Percentiles rank a stretch among this genome's conserved stretches.
These are phyloP conservation scores for Plebejus melissa DNA, from an alignment of 2,888 invertebrate species.

Conservation along the genomic window DNA sequence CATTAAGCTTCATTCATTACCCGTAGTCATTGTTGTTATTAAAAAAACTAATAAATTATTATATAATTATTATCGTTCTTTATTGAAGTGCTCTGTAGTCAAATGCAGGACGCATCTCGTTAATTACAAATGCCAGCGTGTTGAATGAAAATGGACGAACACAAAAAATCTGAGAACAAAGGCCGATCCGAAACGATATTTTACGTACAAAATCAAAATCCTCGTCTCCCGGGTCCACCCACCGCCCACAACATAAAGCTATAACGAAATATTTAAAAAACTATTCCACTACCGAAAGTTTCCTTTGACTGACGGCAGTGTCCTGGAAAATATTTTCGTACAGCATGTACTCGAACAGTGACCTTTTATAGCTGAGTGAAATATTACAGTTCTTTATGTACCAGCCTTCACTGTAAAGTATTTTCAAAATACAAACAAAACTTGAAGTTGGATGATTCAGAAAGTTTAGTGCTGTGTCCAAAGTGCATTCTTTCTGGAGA, in stretches of 20 bases:
- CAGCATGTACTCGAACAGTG: conserved; percentile 28
- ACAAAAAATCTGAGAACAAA: conserved; percentile 43
- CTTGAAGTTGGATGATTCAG: neutral
- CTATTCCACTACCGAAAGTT: conserved; percentile 76
- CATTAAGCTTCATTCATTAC: neutral
- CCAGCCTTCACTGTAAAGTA: neutral
- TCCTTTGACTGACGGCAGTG: conserved; percentile 60
- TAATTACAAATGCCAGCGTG: conserved; percentile 25
- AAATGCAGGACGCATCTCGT: conserved; percentile 24
- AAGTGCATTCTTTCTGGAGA: neutral
- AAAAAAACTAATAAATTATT: neutral
- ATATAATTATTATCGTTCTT: neutral
- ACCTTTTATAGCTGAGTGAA: neutral
- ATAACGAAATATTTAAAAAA: conserved; percentile 63
- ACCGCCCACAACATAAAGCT: conserved; percentile 63
- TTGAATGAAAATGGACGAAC: conserved; percentile 30
- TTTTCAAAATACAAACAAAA: neutral
- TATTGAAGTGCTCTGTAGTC: conserved; percentile 1
- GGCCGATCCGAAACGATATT: conserved; percentile 55
- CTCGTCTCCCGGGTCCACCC: conserved; percentile 42
- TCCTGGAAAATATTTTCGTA: conserved; percentile 51
- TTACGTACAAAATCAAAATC: conserved; percentile 58
- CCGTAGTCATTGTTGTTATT: neutral
- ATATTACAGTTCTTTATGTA: neutral
- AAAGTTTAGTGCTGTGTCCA: neutral